Evolutionary conservation across 2,888 invertebrate species (phyloP).

Genomic region (Arrhopalites spinosus): DNA sequence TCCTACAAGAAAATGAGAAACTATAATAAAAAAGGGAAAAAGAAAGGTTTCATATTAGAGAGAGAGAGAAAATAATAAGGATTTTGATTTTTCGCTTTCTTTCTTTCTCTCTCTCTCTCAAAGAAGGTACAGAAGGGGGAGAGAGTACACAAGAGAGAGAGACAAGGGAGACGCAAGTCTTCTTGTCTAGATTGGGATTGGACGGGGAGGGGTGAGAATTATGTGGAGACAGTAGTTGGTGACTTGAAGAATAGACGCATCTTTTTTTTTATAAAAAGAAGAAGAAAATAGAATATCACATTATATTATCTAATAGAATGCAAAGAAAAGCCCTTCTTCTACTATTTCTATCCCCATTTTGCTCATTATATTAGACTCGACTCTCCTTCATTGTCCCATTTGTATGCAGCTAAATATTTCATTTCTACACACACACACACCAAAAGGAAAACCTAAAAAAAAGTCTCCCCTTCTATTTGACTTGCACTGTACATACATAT

Average conservation of each 20-base stretch:
- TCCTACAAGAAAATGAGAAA: background rate
- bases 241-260: conserved; percentile 16
- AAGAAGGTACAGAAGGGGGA: background rate
- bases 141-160: conserved; percentile 3
- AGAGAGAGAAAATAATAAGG: conserved; percentile 2
- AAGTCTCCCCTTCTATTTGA: too few species aligned
- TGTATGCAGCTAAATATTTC: conserved; percentile 32
- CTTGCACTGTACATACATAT: too few species aligned
- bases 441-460: background rate
- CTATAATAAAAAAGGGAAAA: background rate
- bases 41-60: background rate
- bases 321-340: conserved; percentile 25
- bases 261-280: conserved; percentile 19
- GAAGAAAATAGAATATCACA: conserved; percentile 31
- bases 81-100: background rate
- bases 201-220: background rate
- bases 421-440: background rate
- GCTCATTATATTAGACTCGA: conserved; percentile 14
- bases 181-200: background rate
- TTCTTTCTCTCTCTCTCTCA: background rate
- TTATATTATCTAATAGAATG: conserved; percentile 33
- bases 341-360: conserved; percentile 18
- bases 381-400: conserved; percentile 12
- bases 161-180: background rate
- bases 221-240: background rate